phyloP scores from a whole-genome alignment of 2,113 vertebrate genomes.

The Chaetops frenatus region DNA sequence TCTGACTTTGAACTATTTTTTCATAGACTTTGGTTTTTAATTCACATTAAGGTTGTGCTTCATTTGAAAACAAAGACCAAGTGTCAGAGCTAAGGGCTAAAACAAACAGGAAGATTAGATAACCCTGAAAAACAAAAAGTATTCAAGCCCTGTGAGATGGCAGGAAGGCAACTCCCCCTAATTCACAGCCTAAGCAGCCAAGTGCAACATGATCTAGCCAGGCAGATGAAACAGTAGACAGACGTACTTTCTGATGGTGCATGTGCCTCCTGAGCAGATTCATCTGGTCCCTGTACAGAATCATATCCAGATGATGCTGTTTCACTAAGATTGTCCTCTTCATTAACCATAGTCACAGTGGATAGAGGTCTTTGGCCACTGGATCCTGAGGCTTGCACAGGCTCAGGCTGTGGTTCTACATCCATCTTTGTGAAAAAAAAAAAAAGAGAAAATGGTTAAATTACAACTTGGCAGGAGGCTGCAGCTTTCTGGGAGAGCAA shows the following conservation, averaged over 20 bases:
- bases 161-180: not conserved
- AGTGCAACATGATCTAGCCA: not conserved
- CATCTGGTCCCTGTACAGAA: slow-evolving; percentile 77
- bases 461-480: not conserved
- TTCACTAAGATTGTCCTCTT: slow-evolving; percentile 76
- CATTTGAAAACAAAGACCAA: not conserved
- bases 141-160: not conserved
- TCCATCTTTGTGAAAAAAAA: slow-evolving; percentile 41
- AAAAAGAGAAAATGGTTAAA: not conserved
- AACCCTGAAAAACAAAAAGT: not conserved
- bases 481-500: not conserved
- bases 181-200: not conserved
- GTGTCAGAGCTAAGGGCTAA: not conserved
- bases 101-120: not conserved
- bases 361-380: not conserved
- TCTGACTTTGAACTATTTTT: not conserved
- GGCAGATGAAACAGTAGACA: not conserved
- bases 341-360: slow-evolving; percentile 21
- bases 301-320: slow-evolving; percentile 81
- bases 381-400: slow-evolving; percentile 62
- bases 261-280: slow-evolving; percentile 62
- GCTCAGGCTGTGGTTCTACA: slow-evolving; percentile 54
- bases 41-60: not conserved
- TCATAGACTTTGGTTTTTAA: not conserved
- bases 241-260: slow-evolving; percentile 64